Percentiles rank a stretch among this genome's conserved stretches.
These are phyloP conservation scores for Miniopterus natalensis DNA, from an alignment of 2,113 vertebrate species.

Conservation along the genomic window DNA sequence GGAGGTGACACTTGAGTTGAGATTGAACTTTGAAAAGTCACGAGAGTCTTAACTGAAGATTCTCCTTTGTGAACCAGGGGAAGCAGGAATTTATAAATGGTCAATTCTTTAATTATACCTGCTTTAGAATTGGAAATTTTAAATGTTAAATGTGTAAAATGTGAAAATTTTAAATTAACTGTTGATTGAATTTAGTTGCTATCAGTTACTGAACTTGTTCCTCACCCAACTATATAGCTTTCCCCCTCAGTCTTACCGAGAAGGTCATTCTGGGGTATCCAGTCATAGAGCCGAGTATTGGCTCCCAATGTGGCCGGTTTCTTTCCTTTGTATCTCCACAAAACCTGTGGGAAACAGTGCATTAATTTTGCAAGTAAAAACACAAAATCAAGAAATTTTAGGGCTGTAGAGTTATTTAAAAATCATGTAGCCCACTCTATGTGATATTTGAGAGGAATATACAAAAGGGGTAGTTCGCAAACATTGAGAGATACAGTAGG, in stretches of 20 bases:
- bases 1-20: background rate
- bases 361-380: background rate
- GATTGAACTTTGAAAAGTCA: background rate
- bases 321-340: conserved; percentile 92
- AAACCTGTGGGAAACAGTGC: conserved; percentile 87
- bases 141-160: background rate
- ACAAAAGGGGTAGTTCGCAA: background rate
- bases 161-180: background rate
- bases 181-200: background rate
- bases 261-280: conserved; percentile 96
- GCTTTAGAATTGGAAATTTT: background rate
- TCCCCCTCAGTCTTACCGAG: conserved; percentile 87
- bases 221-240: background rate
- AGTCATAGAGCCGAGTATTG: conserved; percentile 92
- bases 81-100: background rate
- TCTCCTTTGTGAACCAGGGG: background rate
- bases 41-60: background rate
- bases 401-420: background rate
- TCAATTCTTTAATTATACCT: background rate
- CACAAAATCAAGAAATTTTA: background rate
- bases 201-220: background rate
- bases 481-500: background rate
- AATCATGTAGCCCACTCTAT: background rate
- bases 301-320: conserved; percentile 88
- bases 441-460: background rate